A percentile compares a stretch with the other conserved stretches of the same genome.
These are phyloP conservation scores for Phragmatobia fuliginosa DNA, from an alignment of 2,888 invertebrate species.

Conservation along the genomic window DNA sequence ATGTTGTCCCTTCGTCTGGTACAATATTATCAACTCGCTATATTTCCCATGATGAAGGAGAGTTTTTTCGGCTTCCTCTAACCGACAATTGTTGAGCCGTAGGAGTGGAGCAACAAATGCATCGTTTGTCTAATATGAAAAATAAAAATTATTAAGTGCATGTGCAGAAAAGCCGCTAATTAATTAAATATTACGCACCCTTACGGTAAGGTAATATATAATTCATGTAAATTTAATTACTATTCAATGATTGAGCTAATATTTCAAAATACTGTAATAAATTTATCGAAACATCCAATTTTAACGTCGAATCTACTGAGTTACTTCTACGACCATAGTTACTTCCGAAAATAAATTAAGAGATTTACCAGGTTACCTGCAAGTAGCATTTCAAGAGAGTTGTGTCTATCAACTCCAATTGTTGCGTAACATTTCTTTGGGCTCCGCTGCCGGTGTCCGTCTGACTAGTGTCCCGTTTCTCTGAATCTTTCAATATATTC, in stretches of 20 bases:
- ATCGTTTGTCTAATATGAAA: constrained; percentile 92
- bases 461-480: constrained; percentile 41
- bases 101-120: constrained; percentile 96
- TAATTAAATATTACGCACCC: too few species aligned
- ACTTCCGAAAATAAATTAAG: background rate
- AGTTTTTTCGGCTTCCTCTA: constrained; percentile 97
- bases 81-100: constrained; percentile 96
- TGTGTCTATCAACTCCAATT: constrained; percentile 97
- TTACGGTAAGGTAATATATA: too few species aligned
- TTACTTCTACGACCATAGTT: too few species aligned
- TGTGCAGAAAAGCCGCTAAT: background rate
- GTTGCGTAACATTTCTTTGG: constrained; percentile 73
- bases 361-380: constrained; percentile 86
- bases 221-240: too few species aligned
- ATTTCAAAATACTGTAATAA: background rate
- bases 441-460: constrained; percentile 53
- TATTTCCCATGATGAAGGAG: constrained; percentile 95
- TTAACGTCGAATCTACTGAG: background rate
- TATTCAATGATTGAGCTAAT: background rate
- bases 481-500: constrained; percentile 74
- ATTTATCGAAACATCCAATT: background rate
- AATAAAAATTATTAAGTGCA: background rate
- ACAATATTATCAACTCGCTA: constrained; percentile 97
- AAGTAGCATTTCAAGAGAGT: constrained; percentile 98
- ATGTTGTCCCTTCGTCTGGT: constrained; percentile 97